phyloP scores from a whole-genome alignment of 2,797 vertebrate species.

The Thaleichthys pacificus region DNA sequence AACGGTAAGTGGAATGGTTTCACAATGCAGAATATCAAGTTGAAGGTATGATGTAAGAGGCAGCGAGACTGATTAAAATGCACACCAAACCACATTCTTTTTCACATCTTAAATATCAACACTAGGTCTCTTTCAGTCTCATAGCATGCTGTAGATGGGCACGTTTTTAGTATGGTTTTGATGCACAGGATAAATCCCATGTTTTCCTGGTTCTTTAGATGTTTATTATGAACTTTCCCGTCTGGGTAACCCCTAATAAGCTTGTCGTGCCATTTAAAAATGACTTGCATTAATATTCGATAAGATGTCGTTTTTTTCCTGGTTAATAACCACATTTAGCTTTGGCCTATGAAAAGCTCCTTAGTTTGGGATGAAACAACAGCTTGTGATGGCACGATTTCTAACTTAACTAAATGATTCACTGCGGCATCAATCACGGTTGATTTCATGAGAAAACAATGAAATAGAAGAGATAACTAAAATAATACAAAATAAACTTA shows the following conservation, averaged over 20 bases:
- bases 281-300: background rate
- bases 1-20: too few species aligned
- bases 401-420: background rate
- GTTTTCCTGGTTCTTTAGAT: slow-evolving; percentile 6
- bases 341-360: background rate
- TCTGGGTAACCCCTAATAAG: background rate
- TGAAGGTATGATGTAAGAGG: background rate
- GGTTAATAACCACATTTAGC: background rate
- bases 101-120: background rate
- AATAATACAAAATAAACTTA: slow-evolving; percentile 5
- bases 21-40: background rate
- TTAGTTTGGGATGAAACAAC: too few species aligned
- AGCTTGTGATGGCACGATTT: too few species aligned
- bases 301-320: background rate
- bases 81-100: background rate
- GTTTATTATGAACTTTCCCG: background rate
- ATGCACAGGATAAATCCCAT: background rate
- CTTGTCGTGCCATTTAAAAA: background rate
- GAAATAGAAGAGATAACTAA: too few species aligned
- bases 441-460: background rate
- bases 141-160: slow-evolving; percentile 6
- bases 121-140: background rate
- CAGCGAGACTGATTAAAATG: background rate
- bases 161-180: slow-evolving; percentile 32
- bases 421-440: background rate